phyloP scores from a whole-genome alignment of 2,113 vertebrate species.

The Martes martes region DNA sequence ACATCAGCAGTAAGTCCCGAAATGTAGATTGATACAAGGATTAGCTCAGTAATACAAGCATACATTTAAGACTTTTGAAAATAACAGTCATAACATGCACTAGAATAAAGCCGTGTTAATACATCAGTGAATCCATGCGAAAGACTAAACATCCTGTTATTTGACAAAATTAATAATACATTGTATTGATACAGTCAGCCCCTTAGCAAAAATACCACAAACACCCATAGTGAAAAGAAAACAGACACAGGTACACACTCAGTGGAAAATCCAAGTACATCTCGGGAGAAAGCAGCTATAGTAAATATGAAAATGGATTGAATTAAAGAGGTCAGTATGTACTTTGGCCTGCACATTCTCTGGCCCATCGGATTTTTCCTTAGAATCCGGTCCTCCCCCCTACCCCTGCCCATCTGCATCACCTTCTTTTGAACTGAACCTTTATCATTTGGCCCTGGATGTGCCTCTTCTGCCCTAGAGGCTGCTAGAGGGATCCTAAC shows the following conservation, averaged over 20 bases:
- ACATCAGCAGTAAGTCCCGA: neutral
- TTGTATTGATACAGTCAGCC: neutral
- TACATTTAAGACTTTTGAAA: conserved; percentile 6
- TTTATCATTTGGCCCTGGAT: neutral
- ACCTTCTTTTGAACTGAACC: neutral
- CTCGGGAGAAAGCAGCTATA: neutral
- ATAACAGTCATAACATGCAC: neutral
- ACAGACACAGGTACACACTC: neutral
- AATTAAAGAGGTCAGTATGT: neutral
- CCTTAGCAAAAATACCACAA: neutral
- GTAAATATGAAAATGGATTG: neutral
- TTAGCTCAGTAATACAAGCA: neutral
- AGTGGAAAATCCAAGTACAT: neutral
- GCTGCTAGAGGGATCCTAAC: neutral
- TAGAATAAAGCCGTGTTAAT: conserved; percentile 16
- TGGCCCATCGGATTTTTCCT: neutral
- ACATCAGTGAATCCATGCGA: neutral
- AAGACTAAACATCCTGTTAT: neutral
- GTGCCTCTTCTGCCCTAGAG: neutral
- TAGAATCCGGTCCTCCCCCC: neutral
- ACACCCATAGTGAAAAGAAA: neutral
- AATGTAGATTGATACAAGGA: neutral
- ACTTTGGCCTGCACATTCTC: neutral
- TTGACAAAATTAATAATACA: neutral
- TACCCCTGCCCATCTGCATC: neutral